Conservation (phyloP, 2,113 vertebrate genomes). For the Isichthys henryi region DNA sequence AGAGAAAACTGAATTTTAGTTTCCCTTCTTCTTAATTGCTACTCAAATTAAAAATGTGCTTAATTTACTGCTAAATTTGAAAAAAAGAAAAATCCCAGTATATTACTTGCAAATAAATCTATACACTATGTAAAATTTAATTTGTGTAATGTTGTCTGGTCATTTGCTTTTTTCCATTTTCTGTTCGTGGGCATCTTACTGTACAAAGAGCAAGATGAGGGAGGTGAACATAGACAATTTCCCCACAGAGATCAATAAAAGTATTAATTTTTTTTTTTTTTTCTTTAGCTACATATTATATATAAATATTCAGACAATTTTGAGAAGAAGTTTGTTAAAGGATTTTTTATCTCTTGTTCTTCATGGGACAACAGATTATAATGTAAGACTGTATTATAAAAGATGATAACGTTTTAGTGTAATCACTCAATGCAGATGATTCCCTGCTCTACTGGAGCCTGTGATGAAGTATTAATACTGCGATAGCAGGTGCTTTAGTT, state of each 20-base stretch:
- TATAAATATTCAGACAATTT: neutral
- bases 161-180: neutral
- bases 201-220: too few species aligned
- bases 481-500: slow-evolving; percentile 52
- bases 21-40: neutral
- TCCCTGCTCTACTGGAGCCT: slow-evolving; percentile 67
- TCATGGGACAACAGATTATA: neutral
- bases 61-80: neutral
- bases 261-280: neutral
- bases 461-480: slow-evolving; percentile 66
- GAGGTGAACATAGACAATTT: too few species aligned
- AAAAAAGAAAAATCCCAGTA: neutral
- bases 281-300: neutral
- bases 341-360: slow-evolving; percentile 10
- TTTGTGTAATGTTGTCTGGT: neutral
- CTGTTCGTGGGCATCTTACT: neutral
- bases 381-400: slow-evolving; percentile 17
- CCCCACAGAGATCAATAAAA: too few species aligned
- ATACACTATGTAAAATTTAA: neutral
- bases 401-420: slow-evolving; percentile 53
- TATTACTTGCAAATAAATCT: neutral
- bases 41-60: neutral
- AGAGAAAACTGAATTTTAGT: neutral
- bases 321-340: neutral
- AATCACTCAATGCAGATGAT: slow-evolving; percentile 61